Conservation (phyloP, 35 echinoderm and acorn worm genomes). For the Lytechinus pictus region DNA sequence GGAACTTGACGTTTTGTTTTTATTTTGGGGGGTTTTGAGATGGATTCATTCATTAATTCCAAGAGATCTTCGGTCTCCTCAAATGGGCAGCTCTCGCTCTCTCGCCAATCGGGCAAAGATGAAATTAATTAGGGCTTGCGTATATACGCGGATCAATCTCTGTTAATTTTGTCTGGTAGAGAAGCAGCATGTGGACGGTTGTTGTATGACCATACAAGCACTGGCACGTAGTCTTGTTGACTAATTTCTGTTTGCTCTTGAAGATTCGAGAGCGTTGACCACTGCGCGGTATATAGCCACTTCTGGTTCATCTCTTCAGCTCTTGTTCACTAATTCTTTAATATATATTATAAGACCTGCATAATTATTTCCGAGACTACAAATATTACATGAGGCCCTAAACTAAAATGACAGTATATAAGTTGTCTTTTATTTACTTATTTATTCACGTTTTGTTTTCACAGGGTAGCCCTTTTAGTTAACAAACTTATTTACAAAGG, state of each 20-base stretch:
- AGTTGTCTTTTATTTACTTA: too few species aligned
- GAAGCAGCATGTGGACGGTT: neutral
- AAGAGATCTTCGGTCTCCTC: neutral
- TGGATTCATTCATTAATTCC: conserved; percentile 5
- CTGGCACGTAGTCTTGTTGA: neutral
- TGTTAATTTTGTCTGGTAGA: conserved; percentile 30
- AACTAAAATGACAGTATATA: too few species aligned
- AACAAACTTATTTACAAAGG: too few species aligned
- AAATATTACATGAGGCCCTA: too few species aligned
- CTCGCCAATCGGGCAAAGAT: conserved; percentile 5
- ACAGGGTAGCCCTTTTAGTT: too few species aligned
- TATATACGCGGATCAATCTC: neutral
- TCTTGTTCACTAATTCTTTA: neutral
- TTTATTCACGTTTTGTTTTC: too few species aligned
- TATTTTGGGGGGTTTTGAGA: neutral
- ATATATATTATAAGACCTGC: too few species aligned
- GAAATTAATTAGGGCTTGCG: conserved; percentile 18
- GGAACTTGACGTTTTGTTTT: neutral
- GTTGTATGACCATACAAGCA: neutral
- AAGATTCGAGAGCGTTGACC: neutral
- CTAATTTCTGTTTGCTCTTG: neutral
- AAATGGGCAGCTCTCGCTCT: neutral
- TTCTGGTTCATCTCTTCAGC: neutral
- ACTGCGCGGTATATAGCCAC: neutral
- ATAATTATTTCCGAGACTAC: too few species aligned